A percentile compares a stretch with the other conserved stretches of the same genome.
Conservation (phyloP, 1,140 invertebrate species). For the Drosophila kikkawai region DNA sequence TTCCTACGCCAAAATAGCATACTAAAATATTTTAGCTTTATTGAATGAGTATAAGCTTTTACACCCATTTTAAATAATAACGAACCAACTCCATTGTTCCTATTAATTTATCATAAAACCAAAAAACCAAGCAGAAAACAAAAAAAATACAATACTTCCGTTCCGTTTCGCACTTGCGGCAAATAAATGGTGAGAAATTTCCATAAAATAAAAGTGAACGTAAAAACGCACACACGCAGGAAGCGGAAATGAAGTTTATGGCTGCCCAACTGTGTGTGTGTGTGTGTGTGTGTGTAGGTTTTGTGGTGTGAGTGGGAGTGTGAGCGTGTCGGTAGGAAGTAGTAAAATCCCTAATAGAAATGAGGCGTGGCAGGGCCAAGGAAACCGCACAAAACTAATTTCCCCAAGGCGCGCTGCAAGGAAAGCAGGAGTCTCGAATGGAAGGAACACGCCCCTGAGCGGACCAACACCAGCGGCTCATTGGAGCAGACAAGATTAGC, state of each 20-base stretch:
- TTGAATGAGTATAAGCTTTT: neutral
- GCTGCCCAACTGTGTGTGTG: conserved; percentile 20
- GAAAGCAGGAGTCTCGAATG: conserved; percentile 56
- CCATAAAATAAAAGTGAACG: conserved; percentile 80
- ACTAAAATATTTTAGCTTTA: neutral
- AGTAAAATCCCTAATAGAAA: conserved; percentile 82
- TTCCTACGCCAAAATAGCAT: neutral
- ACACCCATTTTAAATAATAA: conserved; percentile 2
- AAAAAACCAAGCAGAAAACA: conserved; percentile 20
- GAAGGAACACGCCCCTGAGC: conserved; percentile 20
- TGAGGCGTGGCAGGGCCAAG: conserved; percentile 58
- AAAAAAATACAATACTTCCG: conserved; percentile 54
- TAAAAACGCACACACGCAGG: conserved; percentile 53
- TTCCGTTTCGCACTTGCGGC: conserved; percentile 75
- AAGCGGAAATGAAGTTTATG: conserved; percentile 49
- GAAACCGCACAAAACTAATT: conserved; percentile 80
- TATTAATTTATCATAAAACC: conserved; percentile 42
- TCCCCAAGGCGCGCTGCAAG: conserved; percentile 75
- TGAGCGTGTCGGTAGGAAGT: conserved; percentile 63
- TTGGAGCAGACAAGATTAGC: conserved; percentile 71
- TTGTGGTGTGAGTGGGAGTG: conserved; percentile 34
- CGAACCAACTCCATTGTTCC: neutral
- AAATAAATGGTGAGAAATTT: conserved; percentile 82
- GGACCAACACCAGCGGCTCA: conserved; percentile 58
- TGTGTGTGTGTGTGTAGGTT: conserved; percentile 33